Evolutionary conservation across 2,113 vertebrate species (phyloP), one percentile per base, ranked within the genome.

Genomic region (Chauna torquata): DNA sequence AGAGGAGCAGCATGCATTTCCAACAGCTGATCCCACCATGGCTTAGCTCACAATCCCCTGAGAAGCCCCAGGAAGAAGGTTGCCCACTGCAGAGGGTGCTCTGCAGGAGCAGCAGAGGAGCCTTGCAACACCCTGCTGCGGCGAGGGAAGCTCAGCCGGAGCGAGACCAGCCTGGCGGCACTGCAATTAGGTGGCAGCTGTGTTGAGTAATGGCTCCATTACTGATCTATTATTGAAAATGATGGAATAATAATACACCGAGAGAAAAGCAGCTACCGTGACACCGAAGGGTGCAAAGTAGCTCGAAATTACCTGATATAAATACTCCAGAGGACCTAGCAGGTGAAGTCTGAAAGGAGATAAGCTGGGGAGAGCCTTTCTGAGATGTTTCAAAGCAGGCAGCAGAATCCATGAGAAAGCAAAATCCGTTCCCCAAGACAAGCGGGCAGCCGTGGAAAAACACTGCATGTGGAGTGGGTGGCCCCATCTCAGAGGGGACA

Each of bases 11-110:
- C 2, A 18, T 34, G 18, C 32, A 34, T 34, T 57, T 57, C 32
- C 55, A 8, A 32, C 32, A 16, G 64, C 42, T 4, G 11, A 14
- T 4, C 36, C 65, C 58, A 23, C 4, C 0, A 4, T 5, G 20
- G 0, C 8, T 4, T 1, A 30, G 38, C 11, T 12, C 44, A 4
- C 59, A 8, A 11, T 3, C 7, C 18, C 36, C 22, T 1, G 0
- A 1, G n/a, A 23, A 34, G 32, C 9, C 24, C 42, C 5, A 5
- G 25, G 28, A 58, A 34, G 57, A 8, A 4, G 42, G 49, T 15
- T 47, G 44, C 49, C 40, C 20, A 9, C 6, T 6, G 3, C 3
- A 1, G 3, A 12, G 65, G 13, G 24, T 3, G 12, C 50, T 25
- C 5, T 8, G 57, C 52, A 8, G 22, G 50, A 14, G 16, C 12